Base-by-base conservation (phyloP, 2,797 vertebrate species). In the Chelonia mydas region DNA sequence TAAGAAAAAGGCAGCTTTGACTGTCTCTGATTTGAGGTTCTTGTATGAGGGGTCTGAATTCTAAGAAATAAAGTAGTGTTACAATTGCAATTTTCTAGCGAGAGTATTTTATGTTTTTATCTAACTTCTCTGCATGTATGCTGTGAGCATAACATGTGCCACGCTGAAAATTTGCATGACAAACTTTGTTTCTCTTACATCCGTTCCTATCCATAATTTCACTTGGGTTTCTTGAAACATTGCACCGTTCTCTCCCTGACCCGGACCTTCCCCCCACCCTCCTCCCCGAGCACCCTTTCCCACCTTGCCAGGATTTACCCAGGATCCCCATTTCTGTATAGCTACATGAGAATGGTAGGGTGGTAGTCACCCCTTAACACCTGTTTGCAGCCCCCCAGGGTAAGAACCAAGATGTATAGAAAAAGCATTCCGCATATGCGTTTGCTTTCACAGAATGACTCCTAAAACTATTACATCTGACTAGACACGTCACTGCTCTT, bases 81-180 rank as follows among this genome's bases (percentile, higher is more conserved):
- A 65, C 15, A 5, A 5, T 19, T 17, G 61, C 65, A 11, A 23
- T 41, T n/a, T n/a, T 72, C n/a, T 41, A 72, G n/a, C 9, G 23
- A 72, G n/a, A 72, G 17, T 11, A 72, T 68, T 68, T 37, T 37
- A 68, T 72, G 19, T 23, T 37, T 68, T 68, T 72, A 72, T 72
- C 65, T 72, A 72, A 72, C 65, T 72, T 72, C 65, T 37, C 19
- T 41, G 19, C 9, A 17, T 41, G n/a, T 72, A 11, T 41, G 19
- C n/a, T 37, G n/a, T 72, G 17, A 72, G 65, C 5, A 41, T 23
- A 72, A 72, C 17, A 41, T 41, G n/a, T 41, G 92, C 84, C 83
- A 84, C 27, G 41, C 50, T 55, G 45, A n/a, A 90, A 93, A 79
- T 33, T 93, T 88, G 37, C 41, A 41, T 87, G 50, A 17, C 8